Conservation (phyloP, 2,888 invertebrate genomes). For the Balanococcus diminutus region DNA sequence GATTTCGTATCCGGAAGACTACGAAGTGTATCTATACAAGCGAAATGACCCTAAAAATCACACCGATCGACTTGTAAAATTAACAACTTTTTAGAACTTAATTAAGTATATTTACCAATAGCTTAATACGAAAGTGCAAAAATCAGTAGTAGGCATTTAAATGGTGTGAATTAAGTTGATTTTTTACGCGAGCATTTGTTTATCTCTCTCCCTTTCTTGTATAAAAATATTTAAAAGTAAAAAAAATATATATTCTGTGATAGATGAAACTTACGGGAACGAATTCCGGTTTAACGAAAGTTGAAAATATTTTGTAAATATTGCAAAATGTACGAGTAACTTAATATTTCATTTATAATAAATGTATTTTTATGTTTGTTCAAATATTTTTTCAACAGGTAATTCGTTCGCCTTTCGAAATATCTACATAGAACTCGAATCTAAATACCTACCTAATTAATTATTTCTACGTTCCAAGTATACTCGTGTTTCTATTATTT, state of each 20-base stretch:
- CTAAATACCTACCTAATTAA: background rate
- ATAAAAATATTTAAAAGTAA: background rate
- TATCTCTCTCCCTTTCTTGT: too few relatives aligned
- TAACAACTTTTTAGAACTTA: background rate
- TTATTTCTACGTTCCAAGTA: too few relatives aligned
- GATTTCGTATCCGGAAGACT: background rate
- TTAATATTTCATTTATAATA: slow-evolving; percentile 35
- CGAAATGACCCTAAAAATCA: background rate
- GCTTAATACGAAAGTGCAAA: background rate
- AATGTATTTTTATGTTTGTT: slow-evolving; percentile 2
- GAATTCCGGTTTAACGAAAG: slow-evolving; percentile 24
- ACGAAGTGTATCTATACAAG: background rate
- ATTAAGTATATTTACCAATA: background rate
- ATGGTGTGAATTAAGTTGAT: background rate
- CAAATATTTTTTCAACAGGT: background rate
- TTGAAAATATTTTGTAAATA: slow-evolving; percentile 19
- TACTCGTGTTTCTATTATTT: too few relatives aligned
- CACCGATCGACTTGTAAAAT: slow-evolving; percentile 4
- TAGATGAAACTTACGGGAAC: slow-evolving; percentile 7
- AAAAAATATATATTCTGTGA: too few relatives aligned
- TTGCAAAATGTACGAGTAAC: slow-evolving; percentile 8
- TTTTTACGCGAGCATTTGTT: background rate
- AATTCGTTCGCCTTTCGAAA: background rate
- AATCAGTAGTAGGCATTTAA: background rate
- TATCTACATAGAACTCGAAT: background rate